Conservation (phyloP, 53 echinoderm and acorn worm species). For the Astropecten irregularis region DNA sequence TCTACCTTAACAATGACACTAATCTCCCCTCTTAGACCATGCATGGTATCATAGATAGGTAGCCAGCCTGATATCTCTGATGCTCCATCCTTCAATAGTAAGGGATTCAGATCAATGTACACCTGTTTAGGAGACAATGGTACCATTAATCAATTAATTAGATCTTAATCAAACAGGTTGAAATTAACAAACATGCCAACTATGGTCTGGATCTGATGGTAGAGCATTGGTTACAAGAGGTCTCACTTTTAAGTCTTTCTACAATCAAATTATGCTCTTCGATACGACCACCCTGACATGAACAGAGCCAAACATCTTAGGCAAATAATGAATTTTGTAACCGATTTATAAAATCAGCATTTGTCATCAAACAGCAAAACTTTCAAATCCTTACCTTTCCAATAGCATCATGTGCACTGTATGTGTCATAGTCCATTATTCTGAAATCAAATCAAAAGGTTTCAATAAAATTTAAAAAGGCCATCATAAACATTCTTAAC, state of each 20-base stretch:
- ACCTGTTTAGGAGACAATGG: slow-evolving; percentile 66
- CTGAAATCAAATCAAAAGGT: slow-evolving; percentile 52
- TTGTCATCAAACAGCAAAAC: too few species aligned
- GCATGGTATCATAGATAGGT: slow-evolving; percentile 99
- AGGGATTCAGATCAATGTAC: slow-evolving; percentile 95
- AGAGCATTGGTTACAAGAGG: not conserved
- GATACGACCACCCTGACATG: too few species aligned
- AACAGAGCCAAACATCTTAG: too few species aligned
- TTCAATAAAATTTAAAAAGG: too few species aligned
- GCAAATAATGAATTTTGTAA: too few species aligned
- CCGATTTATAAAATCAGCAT: too few species aligned
- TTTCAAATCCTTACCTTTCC: slow-evolving; percentile 94
- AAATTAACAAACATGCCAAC: too few species aligned
- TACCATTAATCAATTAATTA: too few species aligned
- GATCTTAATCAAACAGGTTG: too few species aligned
- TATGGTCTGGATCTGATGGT: not conserved
- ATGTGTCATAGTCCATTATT: slow-evolving; percentile 97
- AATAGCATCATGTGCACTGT: slow-evolving; percentile 99
- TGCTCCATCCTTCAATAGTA: slow-evolving; percentile 94
- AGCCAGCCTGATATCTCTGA: slow-evolving; percentile 95
- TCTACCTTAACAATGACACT: slow-evolving; percentile 90
- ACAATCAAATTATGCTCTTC: not conserved
- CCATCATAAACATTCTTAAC: too few species aligned
- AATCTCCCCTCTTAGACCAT: slow-evolving; percentile 95
- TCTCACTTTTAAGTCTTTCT: not conserved